phyloP scores from a whole-genome alignment of 2,797 vertebrate genomes.

The Sternarchorhynchus goeldii region DNA sequence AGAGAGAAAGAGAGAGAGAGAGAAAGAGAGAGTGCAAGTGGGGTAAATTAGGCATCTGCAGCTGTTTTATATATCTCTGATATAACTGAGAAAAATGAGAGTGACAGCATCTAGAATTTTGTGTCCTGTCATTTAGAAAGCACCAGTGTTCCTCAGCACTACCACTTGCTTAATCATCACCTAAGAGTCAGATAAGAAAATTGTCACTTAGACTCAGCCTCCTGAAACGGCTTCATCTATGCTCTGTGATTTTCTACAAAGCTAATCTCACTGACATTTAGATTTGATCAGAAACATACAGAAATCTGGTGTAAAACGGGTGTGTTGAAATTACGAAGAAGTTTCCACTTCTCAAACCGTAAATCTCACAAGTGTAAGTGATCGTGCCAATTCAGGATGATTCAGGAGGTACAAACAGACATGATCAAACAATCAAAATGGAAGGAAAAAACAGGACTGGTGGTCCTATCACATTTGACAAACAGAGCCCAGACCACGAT shows the following conservation, averaged over 20 bases:
- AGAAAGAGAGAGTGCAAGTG: conserved; percentile 39
- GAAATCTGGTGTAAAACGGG: not conserved
- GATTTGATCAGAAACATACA: not conserved
- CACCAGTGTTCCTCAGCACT: conserved; percentile 35
- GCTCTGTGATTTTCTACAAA: not conserved
- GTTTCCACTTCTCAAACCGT: not conserved
- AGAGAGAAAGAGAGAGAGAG: conserved; percentile 42
- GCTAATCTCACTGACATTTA: not conserved
- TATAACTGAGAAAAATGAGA: conserved; percentile 34
- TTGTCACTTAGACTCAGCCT: not conserved
- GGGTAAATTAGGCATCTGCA: conserved; percentile 28
- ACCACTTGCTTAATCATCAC: conserved; percentile 21
- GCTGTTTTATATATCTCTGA: conserved; percentile 49
- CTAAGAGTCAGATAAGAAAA: conserved; percentile 1
- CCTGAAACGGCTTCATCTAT: not conserved
- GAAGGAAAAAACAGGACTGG: not conserved
- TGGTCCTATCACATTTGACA: not conserved
- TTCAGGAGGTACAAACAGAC: not conserved
- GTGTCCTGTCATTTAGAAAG: conserved; percentile 28
- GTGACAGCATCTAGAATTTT: conserved; percentile 30
- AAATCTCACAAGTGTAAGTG: too few relatives aligned
- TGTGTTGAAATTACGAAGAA: not conserved
- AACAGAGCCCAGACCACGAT: not conserved
- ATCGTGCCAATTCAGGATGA: not conserved
- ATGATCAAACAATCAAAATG: not conserved